A percentile compares a stretch with the other conserved stretches of the same genome.
These are phyloP conservation scores for Malurus melanocephalus DNA, from an alignment of 2,113 vertebrate species.

Conservation along the genomic window DNA sequence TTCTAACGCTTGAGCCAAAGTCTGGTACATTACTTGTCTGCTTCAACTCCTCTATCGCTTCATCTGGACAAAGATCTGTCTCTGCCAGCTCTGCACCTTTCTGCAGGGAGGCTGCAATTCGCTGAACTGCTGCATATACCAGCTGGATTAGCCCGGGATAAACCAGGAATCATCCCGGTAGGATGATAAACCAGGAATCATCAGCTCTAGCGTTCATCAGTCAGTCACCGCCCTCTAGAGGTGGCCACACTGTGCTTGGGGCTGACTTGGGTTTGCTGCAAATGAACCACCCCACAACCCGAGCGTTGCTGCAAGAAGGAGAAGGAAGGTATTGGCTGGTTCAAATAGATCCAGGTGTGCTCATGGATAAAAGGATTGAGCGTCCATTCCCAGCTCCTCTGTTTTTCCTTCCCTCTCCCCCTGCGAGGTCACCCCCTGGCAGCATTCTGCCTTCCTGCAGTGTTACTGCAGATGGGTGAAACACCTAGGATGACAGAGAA, in stretches of 20 bases:
- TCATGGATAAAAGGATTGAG: background rate
- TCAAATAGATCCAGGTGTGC: fast-evolving
- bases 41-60: background rate
- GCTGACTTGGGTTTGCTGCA: background rate
- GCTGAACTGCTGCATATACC: background rate
- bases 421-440: background rate
- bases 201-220: background rate
- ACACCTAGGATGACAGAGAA: fast-evolving
- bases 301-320: fast-evolving
- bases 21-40: background rate
- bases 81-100: background rate
- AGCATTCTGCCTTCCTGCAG: background rate
- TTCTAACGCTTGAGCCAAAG: background rate
- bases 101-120: background rate
- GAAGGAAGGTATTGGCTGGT: background rate
- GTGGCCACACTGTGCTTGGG: fast-evolving
- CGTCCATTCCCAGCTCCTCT: fast-evolving
- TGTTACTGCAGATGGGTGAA: background rate
- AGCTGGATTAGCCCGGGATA: background rate
- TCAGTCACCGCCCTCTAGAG: slow-evolving; percentile 30
- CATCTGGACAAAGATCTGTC: background rate
- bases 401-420: background rate
- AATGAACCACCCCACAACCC: fast-evolving
- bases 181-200: background rate
- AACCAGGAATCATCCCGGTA: fast-evolving